Evolutionary conservation across 2,113 vertebrate species (phyloP), one percentile per base, ranked within the genome.

Genomic region (Phodopus roborovskii): DNA sequence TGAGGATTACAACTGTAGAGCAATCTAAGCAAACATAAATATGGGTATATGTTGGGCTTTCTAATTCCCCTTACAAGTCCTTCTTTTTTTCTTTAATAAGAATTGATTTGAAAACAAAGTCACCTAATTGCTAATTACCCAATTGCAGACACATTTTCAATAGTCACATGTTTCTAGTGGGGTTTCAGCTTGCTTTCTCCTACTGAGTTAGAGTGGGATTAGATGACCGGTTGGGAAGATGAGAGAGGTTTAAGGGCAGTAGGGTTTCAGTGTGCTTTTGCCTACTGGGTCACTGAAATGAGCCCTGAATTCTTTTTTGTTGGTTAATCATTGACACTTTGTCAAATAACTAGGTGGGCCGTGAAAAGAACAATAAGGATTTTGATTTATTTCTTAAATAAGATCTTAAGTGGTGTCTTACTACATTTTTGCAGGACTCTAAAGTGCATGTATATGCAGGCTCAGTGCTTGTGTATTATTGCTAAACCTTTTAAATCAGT

Each of bases 101-200:
- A 89, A 36, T 15, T 81, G 26, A 68, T 56, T 81, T 85, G 64
- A 88, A 92, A 95, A 53, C 24, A 48, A 24, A 87, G 24, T 95
- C 56, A 39, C 0, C 48, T 83, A 22, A 9, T 36, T 16, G 6
- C 36, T 86, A 22, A 36, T 95, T 92, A 83, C 48, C 19, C n/a
- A 68, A 4, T 7, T 88, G 22, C n/a, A 60, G n/a, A 53, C 36
- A 28, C 33, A 45, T 36, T 73, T 82, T 75, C 48, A 26, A 45
- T 58, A 13, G 30, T 39, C 64, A 45, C 26, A 33, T 28, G 56
- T 60, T 75, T 92, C 13, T 45, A 28, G 58, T 11, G 13, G 39
- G 58, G 81, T 62, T 39, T 42, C 56, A 17, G n/a, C 39, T 60
- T 42, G 58, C 81, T 83, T 28, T 42, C 58, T 62, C n/a, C 24